Percentiles rank a stretch among this genome's conserved stretches.
Conservation (phyloP, 2,113 vertebrate genomes). For the Saguinus imperator region DNA sequence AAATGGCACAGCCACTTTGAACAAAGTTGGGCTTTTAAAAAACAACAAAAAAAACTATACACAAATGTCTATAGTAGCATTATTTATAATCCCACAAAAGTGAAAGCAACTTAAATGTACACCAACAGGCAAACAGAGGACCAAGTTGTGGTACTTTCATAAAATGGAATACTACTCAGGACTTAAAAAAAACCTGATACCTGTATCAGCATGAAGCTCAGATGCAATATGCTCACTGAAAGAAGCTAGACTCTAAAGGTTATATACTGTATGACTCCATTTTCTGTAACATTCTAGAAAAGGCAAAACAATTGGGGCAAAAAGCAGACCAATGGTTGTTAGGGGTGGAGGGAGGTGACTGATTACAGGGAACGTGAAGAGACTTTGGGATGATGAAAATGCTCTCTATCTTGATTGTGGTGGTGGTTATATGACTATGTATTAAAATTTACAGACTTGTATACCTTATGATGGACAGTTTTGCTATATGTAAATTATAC, state of each 20-base stretch:
- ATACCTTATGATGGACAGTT: background rate
- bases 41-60: background rate
- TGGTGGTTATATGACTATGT: background rate
- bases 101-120: background rate
- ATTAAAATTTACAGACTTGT: slow-evolving; percentile 29
- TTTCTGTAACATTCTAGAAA: slow-evolving; percentile 15
- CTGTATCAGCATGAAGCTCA: background rate
- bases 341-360: background rate
- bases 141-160: background rate
- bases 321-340: background rate
- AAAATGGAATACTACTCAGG: background rate
- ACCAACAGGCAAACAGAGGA: background rate
- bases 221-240: background rate
- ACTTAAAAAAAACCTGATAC: background rate
- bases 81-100: slow-evolving; percentile 3
- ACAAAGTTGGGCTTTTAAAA: background rate
- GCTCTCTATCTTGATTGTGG: background rate
- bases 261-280: background rate
- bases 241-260: background rate
- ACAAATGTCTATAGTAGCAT: background rate
- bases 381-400: background rate
- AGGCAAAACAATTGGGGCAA: background rate
- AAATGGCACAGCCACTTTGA: background rate
- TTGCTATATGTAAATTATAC: background rate
- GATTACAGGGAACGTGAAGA: background rate